A percentile compares a stretch with the other conserved stretches of the same genome.
These are phyloP conservation scores for Pipra filicauda DNA, from an alignment of 2,113 vertebrate genomes.

Conservation along the genomic window DNA sequence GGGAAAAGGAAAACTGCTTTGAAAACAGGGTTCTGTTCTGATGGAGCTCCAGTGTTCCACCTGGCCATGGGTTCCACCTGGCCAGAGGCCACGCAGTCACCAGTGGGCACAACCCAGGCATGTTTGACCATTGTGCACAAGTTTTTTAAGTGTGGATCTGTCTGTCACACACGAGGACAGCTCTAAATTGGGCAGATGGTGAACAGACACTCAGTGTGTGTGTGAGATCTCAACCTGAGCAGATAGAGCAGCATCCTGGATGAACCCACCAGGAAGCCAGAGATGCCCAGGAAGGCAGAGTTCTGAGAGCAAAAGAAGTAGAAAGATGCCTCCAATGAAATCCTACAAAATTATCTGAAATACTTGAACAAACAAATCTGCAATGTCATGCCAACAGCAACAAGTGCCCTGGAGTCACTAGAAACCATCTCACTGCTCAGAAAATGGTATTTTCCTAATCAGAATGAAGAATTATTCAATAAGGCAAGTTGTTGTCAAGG, in stretches of 20 bases:
- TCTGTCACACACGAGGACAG: not conserved
- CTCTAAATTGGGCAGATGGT: not conserved
- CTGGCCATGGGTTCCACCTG: not conserved
- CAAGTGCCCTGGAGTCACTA: not conserved
- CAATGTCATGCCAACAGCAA: not conserved
- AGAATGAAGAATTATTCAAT: not conserved
- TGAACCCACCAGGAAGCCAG: not conserved
- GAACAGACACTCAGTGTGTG: accelerated
- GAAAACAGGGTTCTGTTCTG: not conserved
- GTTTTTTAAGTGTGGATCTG: no score
- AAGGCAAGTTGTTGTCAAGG: not conserved
- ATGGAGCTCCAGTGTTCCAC: not conserved
- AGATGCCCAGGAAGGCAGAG: not conserved
- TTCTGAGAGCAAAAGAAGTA: not conserved
- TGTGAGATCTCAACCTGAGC: not conserved
- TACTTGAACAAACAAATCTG: not conserved
- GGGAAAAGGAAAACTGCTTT: not conserved
- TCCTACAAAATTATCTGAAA: not conserved
- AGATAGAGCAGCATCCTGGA: not conserved
- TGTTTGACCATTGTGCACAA: accelerated
- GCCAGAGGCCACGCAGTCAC: not conserved
- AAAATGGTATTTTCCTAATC: not conserved
- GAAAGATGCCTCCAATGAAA: not conserved
- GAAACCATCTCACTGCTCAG: not conserved
- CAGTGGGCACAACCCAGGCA: not conserved